Conservation (phyloP, 2,888 invertebrate genomes). For the Endotricha flammealis region DNA sequence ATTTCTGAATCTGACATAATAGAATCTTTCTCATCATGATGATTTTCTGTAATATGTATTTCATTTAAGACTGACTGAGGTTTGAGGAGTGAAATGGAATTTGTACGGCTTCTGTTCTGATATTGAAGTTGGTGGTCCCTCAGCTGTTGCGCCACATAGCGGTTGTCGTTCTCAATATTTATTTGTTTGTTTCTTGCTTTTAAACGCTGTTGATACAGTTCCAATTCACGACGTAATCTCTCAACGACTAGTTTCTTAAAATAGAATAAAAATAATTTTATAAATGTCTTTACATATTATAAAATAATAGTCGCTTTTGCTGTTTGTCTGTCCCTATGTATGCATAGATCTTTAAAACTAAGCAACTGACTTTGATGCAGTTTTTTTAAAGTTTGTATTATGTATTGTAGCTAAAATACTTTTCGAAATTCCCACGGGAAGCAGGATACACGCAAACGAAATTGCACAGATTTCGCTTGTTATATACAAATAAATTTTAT, state of each 20-base stretch:
- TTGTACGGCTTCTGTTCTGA: constrained; percentile 44
- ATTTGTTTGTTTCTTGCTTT: constrained; percentile 63
- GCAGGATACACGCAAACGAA: no score
- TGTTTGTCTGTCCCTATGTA: no score
- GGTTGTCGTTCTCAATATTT: constrained; percentile 63
- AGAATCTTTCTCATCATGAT: constrained; percentile 44
- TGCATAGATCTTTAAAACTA: constrained; percentile 8
- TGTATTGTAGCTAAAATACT: no score
- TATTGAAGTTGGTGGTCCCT: constrained; percentile 63
- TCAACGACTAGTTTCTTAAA: constrained; percentile 77
- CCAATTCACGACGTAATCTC: constrained; percentile 74
- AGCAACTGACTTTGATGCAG: no score
- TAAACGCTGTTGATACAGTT: constrained; percentile 70
- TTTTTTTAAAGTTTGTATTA: no score
- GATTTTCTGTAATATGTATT: constrained; percentile 65
- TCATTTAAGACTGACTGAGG: constrained; percentile 69
- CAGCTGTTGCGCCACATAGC: constrained; percentile 64
- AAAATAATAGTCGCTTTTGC: no score
- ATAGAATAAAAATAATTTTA: constrained; percentile 15
- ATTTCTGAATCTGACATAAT: constrained; percentile 58
- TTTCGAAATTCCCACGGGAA: no score
- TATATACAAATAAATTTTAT: no score
- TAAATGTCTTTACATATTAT: no score
- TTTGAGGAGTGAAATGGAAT: constrained; percentile 55
- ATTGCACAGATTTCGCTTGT: no score